These are phyloP conservation scores for Cathartes aura DNA, from an alignment of 2,113 vertebrate species.

Conservation along the genomic window DNA sequence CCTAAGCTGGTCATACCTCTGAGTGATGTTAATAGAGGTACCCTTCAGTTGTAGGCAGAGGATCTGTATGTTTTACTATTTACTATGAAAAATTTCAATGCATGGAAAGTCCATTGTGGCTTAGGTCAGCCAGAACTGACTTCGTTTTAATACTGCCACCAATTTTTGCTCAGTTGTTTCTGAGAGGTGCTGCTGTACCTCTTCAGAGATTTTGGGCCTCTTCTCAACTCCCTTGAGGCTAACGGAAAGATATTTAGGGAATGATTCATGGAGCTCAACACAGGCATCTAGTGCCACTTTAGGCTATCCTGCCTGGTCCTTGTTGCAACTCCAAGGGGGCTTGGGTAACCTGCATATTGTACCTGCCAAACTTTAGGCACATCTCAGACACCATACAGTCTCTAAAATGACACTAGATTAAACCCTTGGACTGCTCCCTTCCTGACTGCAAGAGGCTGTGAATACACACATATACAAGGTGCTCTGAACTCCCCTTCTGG, in stretches of 20 bases:
- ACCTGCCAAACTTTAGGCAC: neutral
- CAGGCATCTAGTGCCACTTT: neutral
- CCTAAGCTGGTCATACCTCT: neutral
- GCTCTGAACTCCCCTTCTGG: neutral
- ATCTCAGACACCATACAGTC: neutral
- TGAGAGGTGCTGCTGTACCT: neutral
- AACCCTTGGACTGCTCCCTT: neutral
- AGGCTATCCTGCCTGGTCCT: neutral
- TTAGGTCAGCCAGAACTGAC: neutral
- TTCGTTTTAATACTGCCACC: neutral
- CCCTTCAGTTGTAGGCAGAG: neutral
- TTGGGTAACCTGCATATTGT: accelerated
- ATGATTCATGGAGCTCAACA: neutral
- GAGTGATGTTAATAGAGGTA: neutral
- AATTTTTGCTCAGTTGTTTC: neutral
- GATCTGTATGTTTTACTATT: neutral
- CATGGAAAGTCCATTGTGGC: neutral
- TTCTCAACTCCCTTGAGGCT: neutral
- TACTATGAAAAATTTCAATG: neutral
- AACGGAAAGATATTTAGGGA: neutral
- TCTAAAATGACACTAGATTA: neutral
- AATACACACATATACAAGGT: too few species aligned
- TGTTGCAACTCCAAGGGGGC: neutral
- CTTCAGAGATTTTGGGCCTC: neutral
- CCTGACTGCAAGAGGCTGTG: neutral